A percentile compares a stretch with the other conserved stretches of the same genome.
phyloP scores from a whole-genome alignment of 2,113 vertebrate genomes.

The Boulengeromyrus knoepffleri region DNA sequence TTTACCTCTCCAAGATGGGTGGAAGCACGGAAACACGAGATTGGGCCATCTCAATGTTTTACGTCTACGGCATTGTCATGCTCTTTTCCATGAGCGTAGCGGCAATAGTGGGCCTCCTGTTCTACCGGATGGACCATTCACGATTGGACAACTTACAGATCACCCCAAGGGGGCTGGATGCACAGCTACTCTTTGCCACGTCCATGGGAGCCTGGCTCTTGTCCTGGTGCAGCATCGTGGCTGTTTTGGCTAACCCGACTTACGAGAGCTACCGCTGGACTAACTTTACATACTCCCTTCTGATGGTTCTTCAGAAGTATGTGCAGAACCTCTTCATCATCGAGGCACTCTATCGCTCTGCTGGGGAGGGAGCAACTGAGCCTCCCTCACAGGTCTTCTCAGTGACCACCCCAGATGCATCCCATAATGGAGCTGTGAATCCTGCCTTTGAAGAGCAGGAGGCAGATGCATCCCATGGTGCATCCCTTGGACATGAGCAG shows the following conservation, averaged over 20 bases:
- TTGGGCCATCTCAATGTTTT: constrained; percentile 81
- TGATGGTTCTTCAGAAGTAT: constrained; percentile 83
- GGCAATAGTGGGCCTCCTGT: constrained; percentile 64
- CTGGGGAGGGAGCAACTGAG: constrained; percentile 50
- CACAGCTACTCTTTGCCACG: constrained; percentile 76
- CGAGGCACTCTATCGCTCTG: constrained; percentile 78
- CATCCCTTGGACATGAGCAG: constrained; percentile 41
- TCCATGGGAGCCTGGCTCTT: constrained; percentile 89
- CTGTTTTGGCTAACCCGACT: constrained; percentile 60
- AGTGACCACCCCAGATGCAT: constrained; percentile 55
- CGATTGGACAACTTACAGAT: constrained; percentile 74
- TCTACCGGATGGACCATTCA: constrained; percentile 69
- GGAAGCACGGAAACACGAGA: constrained; percentile 63
- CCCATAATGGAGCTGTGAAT: constrained; percentile 64
- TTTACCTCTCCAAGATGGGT: constrained; percentile 81
- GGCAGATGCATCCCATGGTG: constrained; percentile 24
- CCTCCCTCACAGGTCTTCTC: constrained; percentile 65
- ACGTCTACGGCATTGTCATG: constrained; percentile 71
- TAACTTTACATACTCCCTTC: constrained; percentile 74
- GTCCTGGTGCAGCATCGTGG: constrained; percentile 90
- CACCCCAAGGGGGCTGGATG: constrained; percentile 81
- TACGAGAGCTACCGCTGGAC: constrained; percentile 75
- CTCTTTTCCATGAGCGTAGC: constrained; percentile 75
- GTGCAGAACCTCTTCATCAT: constrained; percentile 92
- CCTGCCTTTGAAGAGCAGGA: constrained; percentile 44